Evolutionary conservation across 1,140 invertebrate genomes (phyloP), one percentile per base, ranked within the genome.

Genomic region (Plectrocnemia conspersa): DNA sequence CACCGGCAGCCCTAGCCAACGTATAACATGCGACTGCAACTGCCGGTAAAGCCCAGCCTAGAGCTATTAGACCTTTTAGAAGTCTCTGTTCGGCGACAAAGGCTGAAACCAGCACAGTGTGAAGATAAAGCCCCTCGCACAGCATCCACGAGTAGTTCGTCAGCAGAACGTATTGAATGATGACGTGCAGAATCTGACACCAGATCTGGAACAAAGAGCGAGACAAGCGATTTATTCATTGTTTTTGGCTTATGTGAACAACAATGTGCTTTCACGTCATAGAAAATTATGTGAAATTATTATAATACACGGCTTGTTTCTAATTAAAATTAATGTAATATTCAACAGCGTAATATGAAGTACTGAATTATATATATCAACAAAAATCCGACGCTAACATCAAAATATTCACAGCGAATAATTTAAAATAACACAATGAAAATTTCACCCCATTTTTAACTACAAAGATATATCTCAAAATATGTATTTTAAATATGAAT

Each of bases 121-220:
- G 93, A 32, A 97, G 77, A 71, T 97, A 97, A 40, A 97, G 80
- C 0, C 93, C 93, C 72, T 94, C 91, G 68, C 89, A 91, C 52
- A 94, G 78, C 89, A 92, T 93, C 93, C 94, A 98, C 53, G 91
- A 87, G 72, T 97, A 97, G 76, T 92, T 97, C 50, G 89, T 90
- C 23, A 95, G 77, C 40, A 96, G 77, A 59, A 91, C 91, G 69
- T 93, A 96, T 64, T 94, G 88, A 9, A 93, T 81, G 10, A 89
- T 64, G 2, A 93, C 81, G 73, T 96, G 90, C 1, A 97, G 73
- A 0, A 82, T 71, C 58, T 86, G 85, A 67, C 94, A 98, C 71
- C 83, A 83, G 1, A 80, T 66, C 83, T 94, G 81, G 21, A 69
- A 70, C 1, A 55, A 52, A 22, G 40, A 23, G n/a, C n/a, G n/a